Base-by-base conservation (phyloP, 35 echinoderm and acorn worm species). In the Strongylocentrotus purpuratus region DNA sequence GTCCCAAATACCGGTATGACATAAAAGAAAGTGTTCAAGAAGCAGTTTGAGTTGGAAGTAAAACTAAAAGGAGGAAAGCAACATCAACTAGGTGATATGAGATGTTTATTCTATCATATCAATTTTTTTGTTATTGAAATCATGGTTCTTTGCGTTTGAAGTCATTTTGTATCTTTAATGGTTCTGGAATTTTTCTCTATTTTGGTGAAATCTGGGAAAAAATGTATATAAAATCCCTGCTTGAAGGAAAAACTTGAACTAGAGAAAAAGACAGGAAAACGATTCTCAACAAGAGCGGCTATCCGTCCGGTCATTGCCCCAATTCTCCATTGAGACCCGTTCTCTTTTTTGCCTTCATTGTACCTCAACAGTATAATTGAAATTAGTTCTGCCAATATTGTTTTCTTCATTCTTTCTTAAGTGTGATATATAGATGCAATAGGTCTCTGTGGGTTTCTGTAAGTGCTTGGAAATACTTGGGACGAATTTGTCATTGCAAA, bases 191-290 rank as follows among this genome's bases (percentile, higher is more conserved):
- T 55, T 55, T 10, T 55, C 15, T 55, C 50, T 55, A 14, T 55
- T 55, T 55, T 55, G 7, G 50, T 55, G 65, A 78, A 78, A 59
- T 59, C 11, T 17, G 17, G 52, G 17, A 12, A 59, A 17, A 59
- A 31, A 5, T 78, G 4, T 78, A n/a, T 22, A 8, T 78, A n/a
- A 78, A 78, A 78, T 78, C 65, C 65, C 65, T 78, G 65, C 65
- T 78, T n/a, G 65, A 78, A 78, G 65, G 65, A 78, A 22, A 78
- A 78, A 78, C 65, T 78, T 78, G 65, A 78, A 78, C 65, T 78
- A 4, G 0, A 9, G 28, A 78, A 78, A 78, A 78, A n/a, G 20
- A 28, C n/a, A 8, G 65, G 20, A 25, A 20, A 70, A 78, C 4
- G 18, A 15, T 22, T 22, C 20, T 28, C 65, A n/a, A 78, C 22